phyloP scores from a whole-genome alignment of 1,140 invertebrate genomes.

The Drosophila auraria region DNA sequence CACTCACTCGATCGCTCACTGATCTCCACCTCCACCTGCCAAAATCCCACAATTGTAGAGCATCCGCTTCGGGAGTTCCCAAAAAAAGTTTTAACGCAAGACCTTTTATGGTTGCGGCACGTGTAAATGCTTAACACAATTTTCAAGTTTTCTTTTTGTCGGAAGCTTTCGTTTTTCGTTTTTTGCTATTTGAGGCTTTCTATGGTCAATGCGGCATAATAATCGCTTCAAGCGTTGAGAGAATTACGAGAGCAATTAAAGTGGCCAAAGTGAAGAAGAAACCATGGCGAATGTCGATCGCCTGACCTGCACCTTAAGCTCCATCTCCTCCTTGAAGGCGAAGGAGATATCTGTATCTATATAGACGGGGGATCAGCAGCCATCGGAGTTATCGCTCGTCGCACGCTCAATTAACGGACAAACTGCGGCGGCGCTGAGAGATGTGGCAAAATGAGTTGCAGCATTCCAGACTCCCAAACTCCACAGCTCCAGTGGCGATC shows the following conservation, averaged over 20 bases:
- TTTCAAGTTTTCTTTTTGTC: slow-evolving; percentile 51
- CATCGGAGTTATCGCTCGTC: slow-evolving; percentile 26
- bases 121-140: slow-evolving; percentile 83
- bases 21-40: neutral
- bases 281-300: slow-evolving; percentile 13
- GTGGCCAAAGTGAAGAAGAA: slow-evolving; percentile 43
- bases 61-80: slow-evolving; percentile 42
- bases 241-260: slow-evolving; percentile 76
- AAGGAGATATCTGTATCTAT: slow-evolving; percentile 7
- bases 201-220: slow-evolving; percentile 62
- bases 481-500: slow-evolving; percentile 1
- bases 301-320: neutral
- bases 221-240: slow-evolving; percentile 68
- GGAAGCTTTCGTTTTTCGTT: slow-evolving; percentile 55
- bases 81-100: slow-evolving; percentile 6
- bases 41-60: slow-evolving; percentile 33
- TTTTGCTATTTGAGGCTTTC: slow-evolving; percentile 46
- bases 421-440: slow-evolving; percentile 25
- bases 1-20: slow-evolving; percentile 7
- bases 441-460: slow-evolving; percentile 41
- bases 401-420: slow-evolving; percentile 65
- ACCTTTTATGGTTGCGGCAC: slow-evolving; percentile 65
- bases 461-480: slow-evolving; percentile 30
- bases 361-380: slow-evolving; percentile 10
- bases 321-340: neutral